Evolutionary conservation across 2,797 vertebrate species (phyloP).

Genomic region (Melanogrammus aeglefinus): DNA sequence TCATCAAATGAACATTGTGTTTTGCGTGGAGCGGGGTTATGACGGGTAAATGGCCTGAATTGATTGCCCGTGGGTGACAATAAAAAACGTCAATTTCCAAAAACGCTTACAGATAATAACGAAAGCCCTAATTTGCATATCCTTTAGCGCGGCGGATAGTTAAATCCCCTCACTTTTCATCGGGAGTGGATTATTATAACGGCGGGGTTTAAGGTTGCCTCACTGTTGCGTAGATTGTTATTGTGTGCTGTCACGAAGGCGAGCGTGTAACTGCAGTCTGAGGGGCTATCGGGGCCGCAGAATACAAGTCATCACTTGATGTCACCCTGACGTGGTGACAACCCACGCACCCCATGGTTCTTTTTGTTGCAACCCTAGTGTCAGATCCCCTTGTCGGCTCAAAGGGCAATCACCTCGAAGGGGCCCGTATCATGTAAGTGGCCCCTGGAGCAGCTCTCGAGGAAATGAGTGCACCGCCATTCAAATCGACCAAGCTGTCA

Average conservation of each 20-base stretch:
- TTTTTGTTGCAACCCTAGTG: background rate
- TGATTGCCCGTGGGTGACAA: constrained; percentile 28
- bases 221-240: constrained; percentile 41
- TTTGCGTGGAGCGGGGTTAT: constrained; percentile 32
- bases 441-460: background rate
- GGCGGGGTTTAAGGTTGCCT: constrained; percentile 49
- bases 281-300: constrained; percentile 26
- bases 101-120: constrained; percentile 56
- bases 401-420: background rate
- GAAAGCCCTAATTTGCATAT: constrained; percentile 56
- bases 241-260: constrained; percentile 34
- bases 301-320: constrained; percentile 14
- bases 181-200: constrained; percentile 49
- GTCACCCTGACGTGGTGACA: background rate
- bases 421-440: background rate
- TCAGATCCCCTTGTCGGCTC: background rate
- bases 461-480: background rate
- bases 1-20: constrained; percentile 50
- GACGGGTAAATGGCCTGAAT: constrained; percentile 43
- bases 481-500: background rate
- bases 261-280: constrained; percentile 43
- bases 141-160: constrained; percentile 49
- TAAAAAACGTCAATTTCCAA: constrained; percentile 47
- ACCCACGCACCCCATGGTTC: background rate
- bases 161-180: constrained; percentile 53